Evolutionary conservation across 92 coral and sea anemone genomes (phyloP).

Genomic region (Pocillopora meandrina): DNA sequence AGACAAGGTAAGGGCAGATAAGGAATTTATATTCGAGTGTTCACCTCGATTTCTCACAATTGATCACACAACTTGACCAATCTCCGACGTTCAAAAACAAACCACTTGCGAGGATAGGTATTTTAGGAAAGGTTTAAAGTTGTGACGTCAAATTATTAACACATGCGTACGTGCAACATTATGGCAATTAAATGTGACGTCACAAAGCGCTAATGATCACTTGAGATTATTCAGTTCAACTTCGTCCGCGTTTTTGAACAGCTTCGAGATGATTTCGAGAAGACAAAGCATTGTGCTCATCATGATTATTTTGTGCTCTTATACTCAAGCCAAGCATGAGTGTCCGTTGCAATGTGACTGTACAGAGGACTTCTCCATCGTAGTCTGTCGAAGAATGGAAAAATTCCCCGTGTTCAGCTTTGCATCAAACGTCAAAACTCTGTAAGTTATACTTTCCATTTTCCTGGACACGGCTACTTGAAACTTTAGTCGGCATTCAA

Average conservation of each 20-base stretch:
- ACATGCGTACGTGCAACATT: background rate
- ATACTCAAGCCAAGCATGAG: constrained; percentile 15
- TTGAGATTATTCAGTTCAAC: constrained; percentile 4
- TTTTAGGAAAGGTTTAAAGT: too few relatives aligned
- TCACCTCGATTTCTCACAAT: too few relatives aligned
- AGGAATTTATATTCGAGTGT: too few relatives aligned
- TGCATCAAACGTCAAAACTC: constrained; percentile 55
- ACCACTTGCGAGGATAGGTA: too few relatives aligned
- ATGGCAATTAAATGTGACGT: constrained; percentile 3
- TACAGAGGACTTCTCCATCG: constrained; percentile 50
- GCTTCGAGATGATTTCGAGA: constrained; percentile 24
- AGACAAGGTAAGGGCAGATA: too few relatives aligned
- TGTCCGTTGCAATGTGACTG: constrained; percentile 81
- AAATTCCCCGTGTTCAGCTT: constrained; percentile 61
- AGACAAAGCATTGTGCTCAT: constrained; percentile 16
- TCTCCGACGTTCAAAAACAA: too few relatives aligned
- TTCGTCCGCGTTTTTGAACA: constrained; percentile 4
- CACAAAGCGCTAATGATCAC: constrained; percentile 9
- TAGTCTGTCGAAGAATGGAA: constrained; percentile 61
- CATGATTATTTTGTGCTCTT: background rate
- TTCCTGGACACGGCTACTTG: too few relatives aligned
- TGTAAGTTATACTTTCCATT: constrained; percentile 53
- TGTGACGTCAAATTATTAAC: background rate
- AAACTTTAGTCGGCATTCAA: background rate
- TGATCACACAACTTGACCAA: too few relatives aligned